These are phyloP conservation scores for Seriola quinqueradiata DNA, from an alignment of 2,113 vertebrate genomes.

Conservation along the genomic window DNA sequence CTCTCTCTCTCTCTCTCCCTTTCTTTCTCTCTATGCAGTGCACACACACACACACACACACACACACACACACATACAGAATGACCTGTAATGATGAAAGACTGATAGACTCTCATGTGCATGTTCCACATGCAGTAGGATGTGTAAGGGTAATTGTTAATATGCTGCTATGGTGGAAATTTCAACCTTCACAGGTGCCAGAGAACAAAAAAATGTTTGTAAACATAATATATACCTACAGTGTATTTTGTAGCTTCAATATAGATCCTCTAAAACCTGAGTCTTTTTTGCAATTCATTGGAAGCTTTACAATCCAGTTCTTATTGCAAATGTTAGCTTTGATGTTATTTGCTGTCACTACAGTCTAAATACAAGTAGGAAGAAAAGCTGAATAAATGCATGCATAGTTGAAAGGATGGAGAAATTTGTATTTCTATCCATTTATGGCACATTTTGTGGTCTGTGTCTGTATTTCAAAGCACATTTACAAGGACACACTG, in stretches of 20 bases:
- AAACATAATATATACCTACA: background rate
- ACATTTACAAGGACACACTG: slow-evolving; percentile 36
- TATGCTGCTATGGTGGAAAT: background rate
- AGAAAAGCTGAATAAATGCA: slow-evolving; percentile 29
- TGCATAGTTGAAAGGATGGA: slow-evolving; percentile 7
- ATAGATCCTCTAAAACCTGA: background rate
- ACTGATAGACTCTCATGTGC: slow-evolving; percentile 31
- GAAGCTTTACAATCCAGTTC: background rate
- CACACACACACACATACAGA: slow-evolving; percentile 27
- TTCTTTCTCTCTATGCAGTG: background rate
- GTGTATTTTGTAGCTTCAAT: background rate
- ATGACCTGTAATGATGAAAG: slow-evolving; percentile 48
- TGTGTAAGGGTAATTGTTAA: slow-evolving; percentile 16
- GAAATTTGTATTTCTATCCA: background rate
- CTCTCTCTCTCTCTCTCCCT: background rate
- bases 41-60: slow-evolving; percentile 18
- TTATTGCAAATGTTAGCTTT: slow-evolving; percentile 5
- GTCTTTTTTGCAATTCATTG: background rate
- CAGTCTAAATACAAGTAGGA: slow-evolving; percentile 3
- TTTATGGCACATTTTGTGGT: slow-evolving; percentile 8
- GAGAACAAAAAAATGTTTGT: background rate
- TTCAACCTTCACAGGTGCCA: background rate
- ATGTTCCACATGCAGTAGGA: slow-evolving; percentile 11
- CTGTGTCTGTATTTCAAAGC: slow-evolving; percentile 6
- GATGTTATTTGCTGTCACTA: slow-evolving; percentile 12